Evolutionary conservation across 2,113 vertebrate species (phyloP).

Genomic region (Stigmatopora argus): DNA sequence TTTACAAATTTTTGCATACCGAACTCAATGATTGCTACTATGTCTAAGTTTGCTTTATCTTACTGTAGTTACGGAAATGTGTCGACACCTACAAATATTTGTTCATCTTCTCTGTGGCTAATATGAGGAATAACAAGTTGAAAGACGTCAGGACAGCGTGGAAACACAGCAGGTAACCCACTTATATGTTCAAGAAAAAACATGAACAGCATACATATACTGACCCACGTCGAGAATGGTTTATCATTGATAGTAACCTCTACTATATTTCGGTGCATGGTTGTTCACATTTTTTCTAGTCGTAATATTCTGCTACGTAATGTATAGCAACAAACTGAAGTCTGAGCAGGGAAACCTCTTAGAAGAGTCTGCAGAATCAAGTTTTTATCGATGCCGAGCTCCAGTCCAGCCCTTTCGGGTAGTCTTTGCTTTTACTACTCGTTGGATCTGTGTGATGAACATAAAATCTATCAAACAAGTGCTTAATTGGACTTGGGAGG

Average conservation of each 20-base stretch:
- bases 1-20: neutral
- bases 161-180: slow-evolving; percentile 90
- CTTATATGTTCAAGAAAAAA: neutral
- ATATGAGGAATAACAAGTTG: slow-evolving; percentile 94
- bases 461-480: too few species aligned
- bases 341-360: too few species aligned
- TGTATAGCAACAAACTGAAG: too few species aligned
- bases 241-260: neutral
- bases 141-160: slow-evolving; percentile 90
- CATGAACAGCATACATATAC: neutral
- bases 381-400: too few species aligned
- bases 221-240: neutral
- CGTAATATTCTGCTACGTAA: too few species aligned
- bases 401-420: too few species aligned
- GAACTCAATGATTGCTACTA: neutral
- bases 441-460: too few species aligned
- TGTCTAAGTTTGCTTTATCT: neutral
- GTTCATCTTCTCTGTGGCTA: slow-evolving; percentile 89
- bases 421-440: too few species aligned
- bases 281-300: too few species aligned
- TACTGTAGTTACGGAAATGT: slow-evolving; percentile 82
- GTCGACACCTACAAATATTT: slow-evolving; percentile 89
- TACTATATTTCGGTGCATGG: neutral
- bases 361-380: too few species aligned
- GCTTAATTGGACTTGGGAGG: too few species aligned